Percentiles rank a stretch among this genome's conserved stretches.
Evolutionary conservation across 2,113 vertebrate genomes (phyloP).

Genomic region (Takifugu bimaculatus): DNA sequence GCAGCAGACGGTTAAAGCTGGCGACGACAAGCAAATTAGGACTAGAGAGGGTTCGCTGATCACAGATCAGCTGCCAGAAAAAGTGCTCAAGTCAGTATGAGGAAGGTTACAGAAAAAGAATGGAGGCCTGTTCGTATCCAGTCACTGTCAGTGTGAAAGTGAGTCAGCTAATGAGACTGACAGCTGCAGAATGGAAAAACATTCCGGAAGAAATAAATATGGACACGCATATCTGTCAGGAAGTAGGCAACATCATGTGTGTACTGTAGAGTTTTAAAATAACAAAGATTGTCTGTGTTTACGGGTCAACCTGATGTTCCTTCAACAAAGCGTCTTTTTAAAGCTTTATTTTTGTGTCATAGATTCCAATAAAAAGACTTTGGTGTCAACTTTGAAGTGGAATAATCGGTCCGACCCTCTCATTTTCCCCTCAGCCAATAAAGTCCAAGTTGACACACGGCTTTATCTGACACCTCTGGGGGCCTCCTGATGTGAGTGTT

Average conservation of each 20-base stretch:
- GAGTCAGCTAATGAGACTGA: constrained; percentile 31
- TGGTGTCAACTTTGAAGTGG: no score
- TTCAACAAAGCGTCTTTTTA: not conserved
- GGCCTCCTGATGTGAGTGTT: constrained; percentile 38
- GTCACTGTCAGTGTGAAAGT: constrained; percentile 28
- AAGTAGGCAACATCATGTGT: not conserved
- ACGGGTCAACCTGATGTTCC: not conserved
- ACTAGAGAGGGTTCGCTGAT: constrained; percentile 8
- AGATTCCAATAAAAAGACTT: no score
- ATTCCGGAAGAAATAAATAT: constrained; percentile 11
- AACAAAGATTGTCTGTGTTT: not conserved
- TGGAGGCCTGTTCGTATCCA: constrained; percentile 4
- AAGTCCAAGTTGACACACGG: constrained; percentile 42
- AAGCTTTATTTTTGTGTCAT: not conserved
- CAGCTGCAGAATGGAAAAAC: constrained; percentile 27
- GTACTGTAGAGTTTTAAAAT: not conserved
- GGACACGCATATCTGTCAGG: constrained; percentile 11
- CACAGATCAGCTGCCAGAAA: constrained; percentile 8
- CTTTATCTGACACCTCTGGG: constrained; percentile 55
- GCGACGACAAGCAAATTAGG: not conserved
- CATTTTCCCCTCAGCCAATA: constrained; percentile 52
- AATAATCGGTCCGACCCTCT: constrained; percentile 6
- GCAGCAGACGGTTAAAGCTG: not conserved
- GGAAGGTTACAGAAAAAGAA: constrained; percentile 13
- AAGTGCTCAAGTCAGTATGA: constrained; percentile 29